Percentiles rank a stretch among this genome's conserved stretches.
Conservation (phyloP, 2,797 vertebrate genomes). For the Eleutherodactylus coqui region DNA sequence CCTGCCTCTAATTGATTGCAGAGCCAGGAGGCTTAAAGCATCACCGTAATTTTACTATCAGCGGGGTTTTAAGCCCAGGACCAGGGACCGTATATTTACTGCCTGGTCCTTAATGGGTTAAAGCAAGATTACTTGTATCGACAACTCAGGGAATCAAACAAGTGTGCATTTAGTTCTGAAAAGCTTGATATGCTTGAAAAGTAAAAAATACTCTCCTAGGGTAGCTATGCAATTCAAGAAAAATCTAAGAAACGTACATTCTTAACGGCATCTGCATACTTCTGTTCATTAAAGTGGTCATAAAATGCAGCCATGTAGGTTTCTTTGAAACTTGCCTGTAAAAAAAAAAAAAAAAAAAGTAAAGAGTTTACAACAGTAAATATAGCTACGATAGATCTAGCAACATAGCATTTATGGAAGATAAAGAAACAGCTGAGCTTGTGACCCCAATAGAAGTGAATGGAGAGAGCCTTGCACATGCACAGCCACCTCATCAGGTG, state of each 20-base stretch:
- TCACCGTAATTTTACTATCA: no score
- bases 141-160: background rate
- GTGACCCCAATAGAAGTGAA: no score
- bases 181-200: background rate
- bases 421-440: no score
- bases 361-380: background rate
- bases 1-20: no score
- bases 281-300: constrained; percentile 98
- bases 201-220: background rate
- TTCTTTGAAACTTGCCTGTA: constrained; percentile 97
- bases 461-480: no score
- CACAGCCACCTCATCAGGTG: no score
- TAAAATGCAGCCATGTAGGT: constrained; percentile 98
- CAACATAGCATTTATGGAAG: no score
- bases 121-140: background rate
- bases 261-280: constrained; percentile 97
- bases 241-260: constrained; percentile 82
- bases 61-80: no score
- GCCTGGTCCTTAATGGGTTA: no score
- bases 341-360: constrained; percentile 64
- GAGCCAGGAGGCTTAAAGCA: no score
- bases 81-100: no score
- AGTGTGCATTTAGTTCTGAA: background rate
- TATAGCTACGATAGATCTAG: no score
- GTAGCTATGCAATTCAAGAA: background rate